Evolutionary conservation across 2,797 vertebrate species (phyloP), one percentile per base, ranked within the genome.

Genomic region (Sebastes iracundus): DNA sequence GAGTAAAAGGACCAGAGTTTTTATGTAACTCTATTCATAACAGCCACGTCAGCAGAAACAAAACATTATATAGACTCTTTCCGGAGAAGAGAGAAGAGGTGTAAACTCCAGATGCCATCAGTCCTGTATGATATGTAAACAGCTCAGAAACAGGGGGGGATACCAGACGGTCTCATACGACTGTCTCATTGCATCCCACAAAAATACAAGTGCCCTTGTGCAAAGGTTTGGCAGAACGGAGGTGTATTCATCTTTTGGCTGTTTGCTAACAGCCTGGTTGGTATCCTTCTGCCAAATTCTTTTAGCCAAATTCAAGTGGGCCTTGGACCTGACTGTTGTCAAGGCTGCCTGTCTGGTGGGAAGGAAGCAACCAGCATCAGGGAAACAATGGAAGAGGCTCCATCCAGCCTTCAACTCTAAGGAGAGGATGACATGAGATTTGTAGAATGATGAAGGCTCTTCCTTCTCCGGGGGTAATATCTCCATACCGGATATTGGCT

Each of bases 401-500:
- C 46, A 76, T 83, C 76, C 77, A 87, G 85, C 78, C 70, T 84
- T 76, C 62, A 70, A 71, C 62, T 87, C 72, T 65, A 33, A 83
- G 53, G 69, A 81, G 77, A 85, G 35, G 77, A 76, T 83, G 73
- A 78, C 81, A 56, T 28, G 72, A 91, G 82, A 87, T 91, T 81
- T 71, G 63, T 69, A 79, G 69, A 72, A 66, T 77, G 89, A 94
- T 93, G 90, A 90, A 87, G 80, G 72, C 85, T 84, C 73, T 33
- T 70, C 61, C 75, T 85, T 79, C 84, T 42, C 85, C 82, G 6
- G 61, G 46, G 86, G 90, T 86, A 92, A 95, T 95, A 95, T 95
- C 91, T 83, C 81, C 79, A 74, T 79, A 42, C 92, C 91, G 95
- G 95, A 96, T 95, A 96, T 96, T 96, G 93, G 83, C 89, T 92